Conservation (phyloP, 2,888 invertebrate genomes). For the Oscheius sp. region DNA sequence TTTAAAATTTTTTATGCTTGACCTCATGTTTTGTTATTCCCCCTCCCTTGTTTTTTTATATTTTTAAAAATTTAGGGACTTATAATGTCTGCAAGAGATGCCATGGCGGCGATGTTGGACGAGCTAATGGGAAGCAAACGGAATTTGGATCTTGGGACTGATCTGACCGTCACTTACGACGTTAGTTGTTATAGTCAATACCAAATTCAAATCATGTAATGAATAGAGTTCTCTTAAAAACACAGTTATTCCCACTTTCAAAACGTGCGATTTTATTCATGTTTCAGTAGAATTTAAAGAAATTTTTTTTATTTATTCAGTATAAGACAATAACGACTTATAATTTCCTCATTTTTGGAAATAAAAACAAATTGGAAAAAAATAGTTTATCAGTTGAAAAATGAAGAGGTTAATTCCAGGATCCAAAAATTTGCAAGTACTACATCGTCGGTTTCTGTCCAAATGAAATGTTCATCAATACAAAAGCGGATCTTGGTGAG, state of each 20-base stretch:
- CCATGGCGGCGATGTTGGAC: conserved; percentile 65
- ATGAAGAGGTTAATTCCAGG: no score
- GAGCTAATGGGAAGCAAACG: conserved; percentile 64
- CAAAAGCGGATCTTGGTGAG: conserved; percentile 87
- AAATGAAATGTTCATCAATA: conserved; percentile 96
- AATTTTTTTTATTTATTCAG: no score
- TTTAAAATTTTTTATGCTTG: no score
- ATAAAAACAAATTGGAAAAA: no score
- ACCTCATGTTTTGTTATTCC: not conserved
- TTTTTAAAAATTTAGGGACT: not conserved
- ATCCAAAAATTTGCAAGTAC: conserved; percentile 89
- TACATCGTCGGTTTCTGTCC: conserved; percentile 97
- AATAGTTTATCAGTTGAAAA: no score
- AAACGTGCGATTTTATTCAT: no score
- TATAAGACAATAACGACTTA: not conserved
- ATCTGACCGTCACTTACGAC: conserved; percentile 45
- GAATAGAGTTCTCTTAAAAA: no score
- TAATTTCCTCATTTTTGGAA: no score
- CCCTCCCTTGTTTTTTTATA: not conserved
- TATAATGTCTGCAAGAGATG: conserved; percentile 53
- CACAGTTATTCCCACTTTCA: no score
- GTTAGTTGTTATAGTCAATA: no score
- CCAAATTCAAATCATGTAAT: no score
- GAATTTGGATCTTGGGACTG: conserved; percentile 53
- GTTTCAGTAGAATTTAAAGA: no score